Conservation (phyloP, 2,113 vertebrate genomes). For the Myanophis thanlyinensis region DNA sequence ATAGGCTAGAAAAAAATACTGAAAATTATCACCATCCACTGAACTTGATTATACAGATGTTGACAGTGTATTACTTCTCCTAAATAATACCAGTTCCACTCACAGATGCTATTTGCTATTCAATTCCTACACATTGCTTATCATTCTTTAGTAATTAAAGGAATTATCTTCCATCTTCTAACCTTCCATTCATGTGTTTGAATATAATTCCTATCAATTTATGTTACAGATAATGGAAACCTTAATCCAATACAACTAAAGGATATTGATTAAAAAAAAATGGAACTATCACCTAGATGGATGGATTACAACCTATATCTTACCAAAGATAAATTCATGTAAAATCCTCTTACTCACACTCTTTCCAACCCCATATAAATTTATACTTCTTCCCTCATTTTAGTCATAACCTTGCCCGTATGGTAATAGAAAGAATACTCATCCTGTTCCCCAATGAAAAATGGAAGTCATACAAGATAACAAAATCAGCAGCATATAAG, state of each 20-base stretch:
- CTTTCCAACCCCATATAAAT: not conserved
- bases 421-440: not conserved
- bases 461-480: not conserved
- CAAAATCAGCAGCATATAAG: no score
- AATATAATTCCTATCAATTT: not conserved
- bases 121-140: not conserved
- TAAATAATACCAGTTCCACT: not conserved
- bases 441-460: not conserved
- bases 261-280: not conserved
- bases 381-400: not conserved
- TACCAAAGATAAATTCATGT: not conserved
- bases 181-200: not conserved
- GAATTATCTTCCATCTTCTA: not conserved
- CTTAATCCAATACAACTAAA: not conserved
- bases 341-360: not conserved
- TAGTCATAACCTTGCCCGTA: not conserved
- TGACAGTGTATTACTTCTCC: not conserved
- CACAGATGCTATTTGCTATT: not conserved
- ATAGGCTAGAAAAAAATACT: not conserved
- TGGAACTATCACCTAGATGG: not conserved
- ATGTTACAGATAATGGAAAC: not conserved
- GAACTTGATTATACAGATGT: not conserved
- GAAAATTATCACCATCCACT: not conserved
- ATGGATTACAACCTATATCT: not conserved
- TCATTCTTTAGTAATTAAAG: not conserved